Percentiles rank a stretch among this genome's conserved stretches.
phyloP scores from a whole-genome alignment of 2,888 invertebrate species.

The Electrophaes corylata region DNA sequence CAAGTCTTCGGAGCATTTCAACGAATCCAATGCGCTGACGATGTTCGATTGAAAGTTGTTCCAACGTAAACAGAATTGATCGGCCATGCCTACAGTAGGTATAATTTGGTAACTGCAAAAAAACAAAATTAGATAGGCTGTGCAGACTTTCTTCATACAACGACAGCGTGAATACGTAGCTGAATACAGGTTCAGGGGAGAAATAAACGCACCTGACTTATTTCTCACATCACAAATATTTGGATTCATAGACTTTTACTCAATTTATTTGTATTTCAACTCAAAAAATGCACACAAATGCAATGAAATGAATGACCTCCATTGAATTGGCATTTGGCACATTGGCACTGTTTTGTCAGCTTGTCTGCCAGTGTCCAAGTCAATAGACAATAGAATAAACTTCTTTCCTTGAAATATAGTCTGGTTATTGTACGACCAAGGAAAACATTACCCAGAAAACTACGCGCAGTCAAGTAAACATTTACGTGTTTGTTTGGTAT shows the following conservation, averaged over 20 bases:
- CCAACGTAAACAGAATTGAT: conserved; percentile 90
- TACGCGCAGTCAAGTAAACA: too few species aligned
- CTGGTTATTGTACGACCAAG: too few species aligned
- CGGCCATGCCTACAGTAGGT: conserved; percentile 76
- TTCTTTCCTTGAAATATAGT: too few species aligned
- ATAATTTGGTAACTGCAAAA: conserved; percentile 58
- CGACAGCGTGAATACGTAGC: conserved; percentile 45
- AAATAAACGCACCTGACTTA: conserved; percentile 49
- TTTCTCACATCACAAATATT: conserved; percentile 56
- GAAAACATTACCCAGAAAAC: too few species aligned
- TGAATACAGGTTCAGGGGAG: conserved; percentile 18
- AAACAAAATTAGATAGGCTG: conserved; percentile 51
- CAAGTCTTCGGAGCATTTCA: conserved; percentile 88
- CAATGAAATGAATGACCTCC: conserved; percentile 80
- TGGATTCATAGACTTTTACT: conserved; percentile 45
- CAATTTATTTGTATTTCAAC: conserved; percentile 40
- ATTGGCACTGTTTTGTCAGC: neutral
- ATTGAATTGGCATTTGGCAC: conserved; percentile 38
- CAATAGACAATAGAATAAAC: too few species aligned
- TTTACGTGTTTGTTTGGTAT: too few species aligned
- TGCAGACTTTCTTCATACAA: conserved; percentile 52
- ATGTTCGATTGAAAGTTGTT: conserved; percentile 89
- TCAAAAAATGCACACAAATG: conserved; percentile 75
- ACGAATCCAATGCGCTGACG: conserved; percentile 87
- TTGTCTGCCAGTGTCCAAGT: neutral